Percentiles rank a stretch among this genome's conserved stretches.
These are phyloP conservation scores for Enoplosus armatus DNA, from an alignment of 2,797 vertebrate species.

Conservation along the genomic window DNA sequence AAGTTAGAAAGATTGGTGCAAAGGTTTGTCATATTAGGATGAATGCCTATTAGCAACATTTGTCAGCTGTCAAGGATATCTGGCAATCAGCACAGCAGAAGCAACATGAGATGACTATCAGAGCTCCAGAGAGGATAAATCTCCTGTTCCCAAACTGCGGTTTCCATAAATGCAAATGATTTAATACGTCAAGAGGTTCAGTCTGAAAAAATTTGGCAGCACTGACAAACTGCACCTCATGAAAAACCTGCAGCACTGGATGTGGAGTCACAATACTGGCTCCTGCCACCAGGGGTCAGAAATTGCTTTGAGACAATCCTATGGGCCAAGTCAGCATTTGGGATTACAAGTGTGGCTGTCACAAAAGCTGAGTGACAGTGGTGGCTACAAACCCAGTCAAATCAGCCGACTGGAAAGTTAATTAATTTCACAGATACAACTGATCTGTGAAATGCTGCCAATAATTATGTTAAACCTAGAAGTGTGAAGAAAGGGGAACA, in stretches of 20 bases:
- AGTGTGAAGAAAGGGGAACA: not conserved
- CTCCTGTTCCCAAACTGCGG: not conserved
- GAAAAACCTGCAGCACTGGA: not conserved
- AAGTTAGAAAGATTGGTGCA: not conserved
- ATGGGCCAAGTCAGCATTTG: not conserved
- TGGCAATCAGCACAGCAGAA: not conserved
- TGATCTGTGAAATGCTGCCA: not conserved
- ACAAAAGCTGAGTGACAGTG: not conserved
- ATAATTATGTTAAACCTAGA: not conserved
- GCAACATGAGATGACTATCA: not conserved
- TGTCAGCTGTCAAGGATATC: not conserved
- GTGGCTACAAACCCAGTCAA: not conserved
- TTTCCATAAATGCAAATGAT: not conserved
- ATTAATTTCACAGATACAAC: not conserved
- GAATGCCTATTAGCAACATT: not conserved
- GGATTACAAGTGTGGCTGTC: not conserved
- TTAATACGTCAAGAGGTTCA: rapidly evolving
- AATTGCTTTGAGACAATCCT: slow-evolving; percentile 2
- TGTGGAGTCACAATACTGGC: not conserved
- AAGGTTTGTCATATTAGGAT: not conserved
- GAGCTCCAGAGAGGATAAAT: not conserved
- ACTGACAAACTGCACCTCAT: not conserved
- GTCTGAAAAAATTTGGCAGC: not conserved
- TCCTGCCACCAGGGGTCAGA: slow-evolving; percentile 55
- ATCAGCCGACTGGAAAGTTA: not conserved